These are phyloP conservation scores for Amphimedon queenslandica DNA, from an alignment of 37 sponge, comb jelly and placozoan species.

Conservation along the genomic window DNA sequence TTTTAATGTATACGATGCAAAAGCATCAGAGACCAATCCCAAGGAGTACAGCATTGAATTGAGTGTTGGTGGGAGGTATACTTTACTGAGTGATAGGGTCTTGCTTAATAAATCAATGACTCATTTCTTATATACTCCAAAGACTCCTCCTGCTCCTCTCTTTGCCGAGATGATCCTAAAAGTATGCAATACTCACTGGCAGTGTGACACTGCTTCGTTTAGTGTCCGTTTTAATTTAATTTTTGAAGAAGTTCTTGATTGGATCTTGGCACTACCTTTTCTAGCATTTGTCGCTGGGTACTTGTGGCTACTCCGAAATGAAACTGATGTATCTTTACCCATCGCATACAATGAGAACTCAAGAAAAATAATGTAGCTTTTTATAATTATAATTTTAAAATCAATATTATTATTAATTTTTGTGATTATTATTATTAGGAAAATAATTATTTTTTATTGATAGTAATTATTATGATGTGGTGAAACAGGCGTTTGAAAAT, in stretches of 20 bases:
- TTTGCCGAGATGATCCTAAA: constrained; percentile 13
- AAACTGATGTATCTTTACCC: background rate
- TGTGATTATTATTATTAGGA: too few relatives aligned
- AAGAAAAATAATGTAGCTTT: too few relatives aligned
- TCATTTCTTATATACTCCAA: background rate
- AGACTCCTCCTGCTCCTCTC: constrained; percentile 41
- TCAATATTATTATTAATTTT: too few relatives aligned
- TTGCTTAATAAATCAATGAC: background rate
- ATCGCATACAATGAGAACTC: too few relatives aligned
- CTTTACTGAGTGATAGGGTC: constrained; percentile 7
- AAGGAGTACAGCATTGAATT: background rate
- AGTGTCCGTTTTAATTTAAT: constrained; percentile 50
- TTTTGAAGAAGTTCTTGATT: constrained; percentile 59
- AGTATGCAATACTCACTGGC: constrained; percentile 39
- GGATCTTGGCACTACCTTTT: constrained; percentile 66
- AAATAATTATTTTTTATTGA: too few relatives aligned
- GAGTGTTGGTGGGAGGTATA: constrained; percentile 21
- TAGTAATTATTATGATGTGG: too few relatives aligned
- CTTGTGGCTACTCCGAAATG: constrained; percentile 52
- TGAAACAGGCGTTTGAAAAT: too few relatives aligned
- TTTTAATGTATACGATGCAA: constrained; percentile 9
- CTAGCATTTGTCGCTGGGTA: constrained; percentile 34
- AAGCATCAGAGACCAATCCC: background rate
- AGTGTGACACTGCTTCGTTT: constrained; percentile 16
- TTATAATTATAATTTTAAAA: too few relatives aligned